Base-by-base conservation (phyloP, 2,113 vertebrate species). In the Felis chaus region DNA sequence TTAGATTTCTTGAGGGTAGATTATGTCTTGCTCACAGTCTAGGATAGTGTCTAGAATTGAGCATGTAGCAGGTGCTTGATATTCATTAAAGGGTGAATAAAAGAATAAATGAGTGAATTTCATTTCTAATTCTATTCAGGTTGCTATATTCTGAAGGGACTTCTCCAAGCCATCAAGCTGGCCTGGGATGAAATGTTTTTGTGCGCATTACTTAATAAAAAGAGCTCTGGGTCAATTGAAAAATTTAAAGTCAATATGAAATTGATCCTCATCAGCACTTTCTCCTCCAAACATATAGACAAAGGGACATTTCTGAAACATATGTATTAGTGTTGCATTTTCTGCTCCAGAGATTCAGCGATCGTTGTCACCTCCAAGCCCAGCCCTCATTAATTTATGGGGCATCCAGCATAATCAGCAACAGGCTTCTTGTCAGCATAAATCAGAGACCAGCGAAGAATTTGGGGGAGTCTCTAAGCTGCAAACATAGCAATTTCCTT, bases 171-270 rank as follows among this genome's bases (percentile, higher is more conserved):
- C 85, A 94, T 94, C 71, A 85, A 29, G 39, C 45, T 78, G 68
- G 95, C 71, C 29, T 69, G 48, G 94, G 73, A 97, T 71, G 55
- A 97, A 97, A 97, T 73, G 68, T 96, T 96, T 95, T 89, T 53
- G 10, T 97, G 90, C 74, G 63, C 87, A 95, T 96, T 97, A 96
- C 94, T 98, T 98, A 98, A 97, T 97, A 97, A 97, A 97, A 96
- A 97, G 95, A 95, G 84, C 92, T 95, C 92, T 66, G 88, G 96
- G 97, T 97, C 97, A 98, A 98, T 48, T 96, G 97, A 97, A 97
- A 98, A 98, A 93, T 98, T 96, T 95, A 91, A 98, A 98, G 97
- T 97, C 97, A 97, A 98, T 98, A 98, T 94, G 80, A 96, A 97
- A 98, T 97, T 97, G 97, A 98, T 97, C 96, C 81, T 97, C 94